Evolutionary conservation across 2,113 vertebrate species (phyloP).

Genomic region (Nesogale talazaci): DNA sequence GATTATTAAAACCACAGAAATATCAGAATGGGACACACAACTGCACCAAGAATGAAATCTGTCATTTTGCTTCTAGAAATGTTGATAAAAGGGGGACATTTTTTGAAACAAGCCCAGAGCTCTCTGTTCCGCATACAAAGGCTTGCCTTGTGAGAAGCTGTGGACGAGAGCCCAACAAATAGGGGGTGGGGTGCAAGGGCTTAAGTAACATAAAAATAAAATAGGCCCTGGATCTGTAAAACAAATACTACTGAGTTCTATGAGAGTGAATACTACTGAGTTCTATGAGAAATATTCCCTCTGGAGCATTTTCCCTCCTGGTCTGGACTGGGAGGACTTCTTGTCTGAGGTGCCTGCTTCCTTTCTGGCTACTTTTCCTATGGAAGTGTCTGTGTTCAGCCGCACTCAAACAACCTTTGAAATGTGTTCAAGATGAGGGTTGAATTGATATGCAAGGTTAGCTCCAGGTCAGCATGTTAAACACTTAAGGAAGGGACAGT

Average conservation of each 20-base stretch:
- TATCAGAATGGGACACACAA: slow-evolving; percentile 27
- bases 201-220: too few species aligned
- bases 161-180: too few species aligned
- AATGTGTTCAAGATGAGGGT: slow-evolving; percentile 20
- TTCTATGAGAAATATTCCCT: background rate
- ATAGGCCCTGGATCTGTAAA: background rate
- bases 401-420: slow-evolving; percentile 31
- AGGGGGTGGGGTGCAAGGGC: too few species aligned
- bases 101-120: too few species aligned
- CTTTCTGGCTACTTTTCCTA: slow-evolving; percentile 35
- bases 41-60: slow-evolving; percentile 16
- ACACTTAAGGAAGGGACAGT: background rate
- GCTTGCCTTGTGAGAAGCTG: too few species aligned
- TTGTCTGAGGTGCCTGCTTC: background rate
- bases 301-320: background rate
- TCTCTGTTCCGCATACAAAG: too few species aligned
- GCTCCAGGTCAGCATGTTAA: background rate
- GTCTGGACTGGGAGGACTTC: background rate
- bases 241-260: background rate
- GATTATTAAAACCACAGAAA: slow-evolving; percentile 7
- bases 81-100: background rate
- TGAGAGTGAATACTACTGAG: background rate
- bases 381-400: background rate
- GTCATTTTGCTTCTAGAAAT: slow-evolving; percentile 43
- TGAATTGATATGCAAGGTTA: slow-evolving; percentile 2